phyloP scores from a whole-genome alignment of 2,888 invertebrate species.

The Pristionchus mayeri region DNA sequence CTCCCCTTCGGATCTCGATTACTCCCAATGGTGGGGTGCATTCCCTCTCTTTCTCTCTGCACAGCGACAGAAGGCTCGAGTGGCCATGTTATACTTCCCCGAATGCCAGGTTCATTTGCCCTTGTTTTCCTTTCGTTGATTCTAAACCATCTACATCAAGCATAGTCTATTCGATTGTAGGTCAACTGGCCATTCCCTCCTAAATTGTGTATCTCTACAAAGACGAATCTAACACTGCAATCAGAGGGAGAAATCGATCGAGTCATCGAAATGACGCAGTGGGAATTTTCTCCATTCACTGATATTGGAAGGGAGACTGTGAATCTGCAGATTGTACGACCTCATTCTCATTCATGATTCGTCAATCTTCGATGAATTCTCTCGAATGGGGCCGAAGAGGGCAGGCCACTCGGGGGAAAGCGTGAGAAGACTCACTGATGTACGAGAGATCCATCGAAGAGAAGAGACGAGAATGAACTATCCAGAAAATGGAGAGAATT shows the following conservation, averaged over 20 bases:
- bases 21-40: constrained; percentile 59
- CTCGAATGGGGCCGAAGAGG: constrained; percentile 55
- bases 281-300: background rate
- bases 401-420: constrained; percentile 47
- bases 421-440: constrained; percentile 34
- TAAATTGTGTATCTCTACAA: constrained; percentile 8
- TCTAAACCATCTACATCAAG: background rate
- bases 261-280: constrained; percentile 28
- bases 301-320: too few species aligned
- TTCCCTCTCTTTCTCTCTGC: constrained; percentile 64
- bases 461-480: background rate
- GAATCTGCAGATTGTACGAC: constrained; percentile 58
- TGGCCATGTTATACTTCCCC: constrained; percentile 66
- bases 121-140: background rate
- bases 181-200: constrained; percentile 27
- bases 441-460: background rate
- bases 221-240: background rate
- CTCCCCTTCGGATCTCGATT: constrained; percentile 56
- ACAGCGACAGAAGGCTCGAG: constrained; percentile 54
- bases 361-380: constrained; percentile 59
- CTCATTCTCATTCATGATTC: constrained; percentile 61
- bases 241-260: constrained; percentile 38
- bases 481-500: background rate
- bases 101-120: constrained; percentile 58
- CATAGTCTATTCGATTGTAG: background rate